Evolutionary conservation across 2,888 invertebrate genomes (phyloP), one percentile per base, ranked within the genome.

Genomic region (Drosophila hamatofila): DNA sequence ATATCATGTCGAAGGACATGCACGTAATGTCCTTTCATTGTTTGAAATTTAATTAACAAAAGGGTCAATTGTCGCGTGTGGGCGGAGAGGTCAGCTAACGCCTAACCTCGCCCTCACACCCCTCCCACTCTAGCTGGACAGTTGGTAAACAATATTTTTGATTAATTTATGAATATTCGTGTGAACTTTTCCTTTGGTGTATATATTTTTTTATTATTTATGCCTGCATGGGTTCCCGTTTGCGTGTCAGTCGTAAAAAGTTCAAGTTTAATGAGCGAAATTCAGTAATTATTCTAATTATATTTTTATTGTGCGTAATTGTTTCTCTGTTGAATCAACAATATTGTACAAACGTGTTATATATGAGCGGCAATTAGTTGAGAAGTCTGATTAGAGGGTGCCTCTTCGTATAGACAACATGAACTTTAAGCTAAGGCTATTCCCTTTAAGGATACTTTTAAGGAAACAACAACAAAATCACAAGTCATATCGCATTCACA

Each of bases 91-190:
- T 57, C 48, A 65, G 33, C 52, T 33, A 11, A n/a, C 35, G 52
- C 35, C 42, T 52, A 33, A 30, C 51, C 49, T 23, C 16, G 23
- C 39, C 18, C 9, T 46, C 39, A 8, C 46, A 33, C n/a, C 18
- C 41, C 9, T 18, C 11, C 18, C 16, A 2, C 16, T 16, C 2
- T 11, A 18, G 61, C 68, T 69, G 68, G 68, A 64, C 75, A 78
- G 58, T 73, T 39, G 63, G 59, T 70, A 89, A 87, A 87, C 82
- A 89, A 89, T 87, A 85, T 77, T 80, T 81, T 88, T 89, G 86
- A 89, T 88, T 89, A 89, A 89, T 88, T 89, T 89, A 89, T 89
- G 89, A 78, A 85, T 71, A 75, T 85, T 88, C 88, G 88, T 89
- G 88, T 89, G 88, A 89, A 89, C 21, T 76, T 85, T 51, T 68